Conservation (phyloP, 1,140 invertebrate species). For the Drosophila insularis region DNA sequence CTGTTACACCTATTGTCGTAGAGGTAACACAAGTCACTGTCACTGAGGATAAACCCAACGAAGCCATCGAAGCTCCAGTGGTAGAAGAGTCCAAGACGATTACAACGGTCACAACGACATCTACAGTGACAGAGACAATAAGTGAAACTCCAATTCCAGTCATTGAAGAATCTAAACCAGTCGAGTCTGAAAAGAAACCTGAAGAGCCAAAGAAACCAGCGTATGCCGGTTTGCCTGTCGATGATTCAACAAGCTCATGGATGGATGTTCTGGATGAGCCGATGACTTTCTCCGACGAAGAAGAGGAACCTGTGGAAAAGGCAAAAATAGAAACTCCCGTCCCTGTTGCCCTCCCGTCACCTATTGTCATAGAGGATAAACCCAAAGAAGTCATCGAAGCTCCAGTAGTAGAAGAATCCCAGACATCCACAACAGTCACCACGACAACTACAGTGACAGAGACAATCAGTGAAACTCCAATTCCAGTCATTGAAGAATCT, state of each 20-base stretch:
- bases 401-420: slow-evolving; percentile 13
- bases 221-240: no score
- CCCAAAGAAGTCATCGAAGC: background rate
- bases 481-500: slow-evolving; percentile 1
- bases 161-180: no score
- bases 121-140: background rate
- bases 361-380: background rate
- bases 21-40: background rate
- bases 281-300: no score
- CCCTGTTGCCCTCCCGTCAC: background rate
- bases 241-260: no score
- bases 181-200: no score
- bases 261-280: no score
- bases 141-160: background rate
- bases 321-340: background rate
- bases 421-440: background rate
- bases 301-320: no score
- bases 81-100: slow-evolving; percentile 11
- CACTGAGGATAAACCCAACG: background rate
- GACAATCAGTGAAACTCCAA: background rate
- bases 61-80: background rate
- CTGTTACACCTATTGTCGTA: background rate
- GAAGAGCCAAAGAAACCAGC: no score
- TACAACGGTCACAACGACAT: slow-evolving; percentile 1
- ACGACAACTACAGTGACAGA: slow-evolving; percentile 19